Evolutionary conservation across 2,888 invertebrate genomes (phyloP).

Genomic region (Endotricha flammealis): DNA sequence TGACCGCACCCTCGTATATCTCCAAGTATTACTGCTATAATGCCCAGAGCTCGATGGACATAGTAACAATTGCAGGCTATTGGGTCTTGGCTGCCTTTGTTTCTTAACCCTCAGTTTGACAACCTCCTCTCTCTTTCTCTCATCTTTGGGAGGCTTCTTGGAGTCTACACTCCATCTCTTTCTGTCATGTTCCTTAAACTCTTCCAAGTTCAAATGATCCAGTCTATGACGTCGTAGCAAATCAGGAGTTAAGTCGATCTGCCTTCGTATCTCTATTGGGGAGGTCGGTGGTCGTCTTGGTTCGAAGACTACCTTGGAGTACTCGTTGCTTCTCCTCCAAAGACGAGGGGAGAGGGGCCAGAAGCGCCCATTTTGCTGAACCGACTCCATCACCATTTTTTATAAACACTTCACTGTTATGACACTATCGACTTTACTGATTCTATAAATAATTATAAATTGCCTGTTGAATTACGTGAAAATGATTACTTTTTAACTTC

Average conservation of each 20-base stretch:
- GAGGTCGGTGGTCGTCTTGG: constrained; percentile 61
- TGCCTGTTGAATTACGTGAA: no score
- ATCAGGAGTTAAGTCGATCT: constrained; percentile 46
- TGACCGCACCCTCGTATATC: constrained; percentile 66
- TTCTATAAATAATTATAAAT: constrained; percentile 26
- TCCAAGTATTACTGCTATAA: constrained; percentile 69
- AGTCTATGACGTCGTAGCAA: constrained; percentile 48
- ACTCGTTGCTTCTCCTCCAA: constrained; percentile 69
- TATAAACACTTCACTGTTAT: constrained; percentile 31
- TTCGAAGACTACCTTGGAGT: constrained; percentile 69
- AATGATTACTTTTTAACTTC: constrained; percentile 15
- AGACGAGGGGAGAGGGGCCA: constrained; percentile 70
- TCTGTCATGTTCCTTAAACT: constrained; percentile 32
- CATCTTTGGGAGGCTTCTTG: constrained; percentile 57
- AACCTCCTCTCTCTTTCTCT: constrained; percentile 49
- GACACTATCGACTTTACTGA: constrained; percentile 50
- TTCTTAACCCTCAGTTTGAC: constrained; percentile 63
- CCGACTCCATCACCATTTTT: constrained; percentile 72
- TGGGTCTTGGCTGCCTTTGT: constrained; percentile 62
- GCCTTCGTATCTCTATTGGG: constrained; percentile 51
- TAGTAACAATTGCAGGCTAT: constrained; percentile 63
- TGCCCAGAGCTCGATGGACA: constrained; percentile 69
- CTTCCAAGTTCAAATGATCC: constrained; percentile 57
- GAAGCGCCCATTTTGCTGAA: constrained; percentile 58
- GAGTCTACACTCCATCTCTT: constrained; percentile 56